Percentiles rank a stretch among this genome's conserved stretches.
These are phyloP conservation scores for Pelmatolapia mariae DNA, from an alignment of 2,113 vertebrate species.

Conservation along the genomic window DNA sequence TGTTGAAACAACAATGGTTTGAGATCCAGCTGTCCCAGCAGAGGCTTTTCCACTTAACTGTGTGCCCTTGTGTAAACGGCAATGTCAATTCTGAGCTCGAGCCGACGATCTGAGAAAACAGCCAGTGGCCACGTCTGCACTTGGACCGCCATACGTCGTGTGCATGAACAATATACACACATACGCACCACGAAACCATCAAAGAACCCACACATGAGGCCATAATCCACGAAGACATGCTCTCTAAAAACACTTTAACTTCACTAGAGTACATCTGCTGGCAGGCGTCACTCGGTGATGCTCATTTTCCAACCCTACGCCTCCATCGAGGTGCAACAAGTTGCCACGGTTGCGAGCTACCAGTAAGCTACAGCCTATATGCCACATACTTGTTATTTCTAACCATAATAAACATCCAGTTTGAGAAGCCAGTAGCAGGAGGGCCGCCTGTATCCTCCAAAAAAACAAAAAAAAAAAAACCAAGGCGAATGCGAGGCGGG, in stretches of 20 bases:
- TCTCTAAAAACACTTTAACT: conserved; percentile 9
- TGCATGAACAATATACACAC: conserved; percentile 18
- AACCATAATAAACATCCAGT: conserved; percentile 35
- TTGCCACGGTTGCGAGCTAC: conserved; percentile 20
- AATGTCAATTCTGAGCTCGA: conserved; percentile 44
- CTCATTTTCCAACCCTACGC: conserved; percentile 29
- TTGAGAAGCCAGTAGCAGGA: not conserved
- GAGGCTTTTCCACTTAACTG: conserved; percentile 66
- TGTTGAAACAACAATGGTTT: conserved; percentile 58
- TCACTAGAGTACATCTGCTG: conserved; percentile 37
- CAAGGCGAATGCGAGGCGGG: not conserved
- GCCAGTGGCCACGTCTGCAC: conserved; percentile 61
- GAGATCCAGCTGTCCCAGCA: conserved; percentile 71
- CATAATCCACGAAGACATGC: not conserved
- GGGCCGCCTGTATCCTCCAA: not conserved
- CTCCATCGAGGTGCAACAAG: conserved; percentile 39
- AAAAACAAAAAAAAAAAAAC: not conserved
- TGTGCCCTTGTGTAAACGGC: conserved; percentile 66
- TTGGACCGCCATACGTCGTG: conserved; percentile 16
- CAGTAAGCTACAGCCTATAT: not conserved
- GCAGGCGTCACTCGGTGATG: not conserved
- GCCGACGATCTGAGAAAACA: conserved; percentile 23
- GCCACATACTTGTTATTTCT: conserved; percentile 11
- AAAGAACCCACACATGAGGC: conserved; percentile 19
- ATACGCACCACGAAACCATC: conserved; percentile 16